These are phyloP conservation scores for Esox masquinongy DNA, from an alignment of 2,797 vertebrate genomes.

Conservation along the genomic window DNA sequence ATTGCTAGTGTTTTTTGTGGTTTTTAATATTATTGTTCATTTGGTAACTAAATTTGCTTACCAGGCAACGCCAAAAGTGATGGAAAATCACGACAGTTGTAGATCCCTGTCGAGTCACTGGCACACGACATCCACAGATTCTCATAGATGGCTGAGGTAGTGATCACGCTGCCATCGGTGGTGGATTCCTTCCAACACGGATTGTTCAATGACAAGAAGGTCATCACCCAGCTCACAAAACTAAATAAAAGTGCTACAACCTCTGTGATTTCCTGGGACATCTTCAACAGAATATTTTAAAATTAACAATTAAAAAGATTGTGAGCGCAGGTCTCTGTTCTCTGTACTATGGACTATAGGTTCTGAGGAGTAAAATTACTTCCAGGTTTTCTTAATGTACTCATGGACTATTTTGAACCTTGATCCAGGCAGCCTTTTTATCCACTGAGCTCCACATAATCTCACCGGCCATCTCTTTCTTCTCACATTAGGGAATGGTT, in stretches of 20 bases:
- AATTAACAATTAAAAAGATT: no score
- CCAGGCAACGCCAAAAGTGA: conserved; percentile 88
- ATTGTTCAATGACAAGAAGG: conserved; percentile 78
- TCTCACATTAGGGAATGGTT: no score
- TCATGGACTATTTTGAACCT: no score
- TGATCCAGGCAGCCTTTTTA: no score
- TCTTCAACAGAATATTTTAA: no score
- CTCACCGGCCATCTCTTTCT: no score
- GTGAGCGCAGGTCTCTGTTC: no score
- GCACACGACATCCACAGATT: conserved; percentile 94
- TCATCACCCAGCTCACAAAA: conserved; percentile 74
- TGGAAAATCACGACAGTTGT: conserved; percentile 86
- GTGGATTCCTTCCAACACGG: conserved; percentile 86
- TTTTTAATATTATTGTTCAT: background rate
- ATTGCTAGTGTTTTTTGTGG: no score
- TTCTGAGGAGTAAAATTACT: no score
- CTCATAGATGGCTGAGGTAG: conserved; percentile 85
- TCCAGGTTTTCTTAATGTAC: no score
- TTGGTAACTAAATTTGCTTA: conserved; percentile 51
- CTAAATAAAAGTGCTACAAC: conserved; percentile 77
- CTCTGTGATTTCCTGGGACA: conserved; percentile 49
- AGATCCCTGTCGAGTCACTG: conserved; percentile 83
- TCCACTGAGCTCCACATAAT: no score
- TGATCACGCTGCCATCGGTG: conserved; percentile 82
- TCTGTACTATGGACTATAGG: no score